Conservation (phyloP, 2,888 invertebrate genomes). For the Anthophora plumipes region DNA sequence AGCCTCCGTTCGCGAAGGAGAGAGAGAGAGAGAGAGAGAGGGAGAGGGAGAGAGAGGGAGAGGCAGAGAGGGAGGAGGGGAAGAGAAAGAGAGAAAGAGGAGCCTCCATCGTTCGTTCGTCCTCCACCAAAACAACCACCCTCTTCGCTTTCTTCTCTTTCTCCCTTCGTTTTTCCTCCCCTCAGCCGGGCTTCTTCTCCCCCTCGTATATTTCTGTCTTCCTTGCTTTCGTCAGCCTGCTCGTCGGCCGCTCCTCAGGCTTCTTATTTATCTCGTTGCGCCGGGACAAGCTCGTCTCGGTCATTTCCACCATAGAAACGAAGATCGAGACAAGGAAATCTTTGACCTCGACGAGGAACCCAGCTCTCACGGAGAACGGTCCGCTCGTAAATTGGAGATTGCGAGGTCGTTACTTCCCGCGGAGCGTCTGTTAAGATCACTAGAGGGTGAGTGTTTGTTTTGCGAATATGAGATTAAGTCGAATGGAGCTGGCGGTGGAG, state of each 20-base stretch:
- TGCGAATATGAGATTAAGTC: constrained; percentile 57
- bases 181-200: constrained; percentile 12
- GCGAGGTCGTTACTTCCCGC: constrained; percentile 63
- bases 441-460: constrained; percentile 57
- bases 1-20: constrained; percentile 46
- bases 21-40: constrained; percentile 27
- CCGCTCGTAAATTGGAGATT: constrained; percentile 68
- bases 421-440: constrained; percentile 58
- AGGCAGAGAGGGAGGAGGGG: no score
- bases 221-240: constrained; percentile 7
- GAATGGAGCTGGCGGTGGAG: constrained; percentile 25
- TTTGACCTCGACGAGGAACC: constrained; percentile 47
- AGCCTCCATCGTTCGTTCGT: constrained; percentile 42
- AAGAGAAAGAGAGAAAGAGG: constrained; percentile 30
- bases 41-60: constrained; percentile 25
- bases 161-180: constrained; percentile 21
- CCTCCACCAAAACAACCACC: constrained; percentile 38
- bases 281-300: constrained; percentile 68
- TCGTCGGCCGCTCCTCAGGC: constrained; percentile 30
- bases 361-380: constrained; percentile 37
- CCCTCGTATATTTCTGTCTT: constrained; percentile 11
- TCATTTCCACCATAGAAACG: constrained; percentile 70
- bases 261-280: constrained; percentile 74
- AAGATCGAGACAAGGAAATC: constrained; percentile 60
- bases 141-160: constrained; percentile 33